A percentile compares a stretch with the other conserved stretches of the same genome.
These are phyloP conservation scores for Rhabdomys pumilio DNA, from an alignment of 2,797 vertebrate genomes.

Conservation along the genomic window DNA sequence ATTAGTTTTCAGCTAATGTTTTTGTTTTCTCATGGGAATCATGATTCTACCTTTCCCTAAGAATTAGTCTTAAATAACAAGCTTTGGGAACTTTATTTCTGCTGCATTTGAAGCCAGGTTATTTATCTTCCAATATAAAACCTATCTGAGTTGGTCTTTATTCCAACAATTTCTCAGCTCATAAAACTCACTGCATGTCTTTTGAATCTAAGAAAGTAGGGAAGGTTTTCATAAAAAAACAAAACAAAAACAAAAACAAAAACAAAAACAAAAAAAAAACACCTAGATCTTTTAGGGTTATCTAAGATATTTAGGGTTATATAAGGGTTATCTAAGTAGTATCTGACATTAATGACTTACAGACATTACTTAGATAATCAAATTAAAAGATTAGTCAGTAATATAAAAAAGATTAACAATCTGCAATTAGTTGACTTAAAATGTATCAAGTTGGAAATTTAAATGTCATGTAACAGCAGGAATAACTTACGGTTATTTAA, in stretches of 20 bases:
- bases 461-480: conserved; percentile 54
- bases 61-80: conserved; percentile 44
- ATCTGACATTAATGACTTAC: conserved; percentile 15
- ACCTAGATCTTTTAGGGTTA: conserved; percentile 44
- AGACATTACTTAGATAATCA: conserved; percentile 67
- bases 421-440: conserved; percentile 68
- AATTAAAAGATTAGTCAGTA: conserved; percentile 54
- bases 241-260: too few relatives aligned
- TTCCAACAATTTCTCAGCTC: conserved; percentile 35
- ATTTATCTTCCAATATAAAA: conserved; percentile 54
- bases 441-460: conserved; percentile 53
- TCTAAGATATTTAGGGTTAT: conserved; percentile 25
- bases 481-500: conserved; percentile 33
- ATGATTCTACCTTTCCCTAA: conserved; percentile 56
- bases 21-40: conserved; percentile 21
- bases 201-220: background rate
- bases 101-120: background rate
- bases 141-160: conserved; percentile 42
- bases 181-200: background rate
- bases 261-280: background rate
- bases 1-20: background rate
- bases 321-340: background rate
- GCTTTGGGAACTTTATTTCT: conserved; percentile 2
- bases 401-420: conserved; percentile 73
- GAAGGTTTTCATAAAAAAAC: background rate